These are phyloP conservation scores for Danaus plexippus DNA, from an alignment of 1,140 invertebrate genomes.

Conservation along the genomic window DNA sequence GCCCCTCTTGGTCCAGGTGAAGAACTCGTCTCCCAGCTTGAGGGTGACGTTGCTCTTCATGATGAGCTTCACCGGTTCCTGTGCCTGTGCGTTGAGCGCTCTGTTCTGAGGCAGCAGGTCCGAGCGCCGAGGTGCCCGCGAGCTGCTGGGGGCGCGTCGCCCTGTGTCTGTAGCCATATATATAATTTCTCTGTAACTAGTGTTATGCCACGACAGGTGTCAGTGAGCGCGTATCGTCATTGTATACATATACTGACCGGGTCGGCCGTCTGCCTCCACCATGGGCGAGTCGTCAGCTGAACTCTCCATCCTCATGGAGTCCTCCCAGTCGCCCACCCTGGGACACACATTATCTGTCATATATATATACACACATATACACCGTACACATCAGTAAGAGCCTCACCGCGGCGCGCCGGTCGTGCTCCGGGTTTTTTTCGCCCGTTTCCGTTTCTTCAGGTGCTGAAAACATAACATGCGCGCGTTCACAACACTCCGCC, in stretches of 20 bases:
- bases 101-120: neutral
- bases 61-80: conserved; percentile 37
- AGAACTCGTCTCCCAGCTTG: conserved; percentile 52
- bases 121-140: conserved; percentile 1
- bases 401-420: neutral
- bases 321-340: neutral
- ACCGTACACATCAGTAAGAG: too few species aligned
- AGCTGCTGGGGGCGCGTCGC: neutral
- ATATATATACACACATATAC: neutral
- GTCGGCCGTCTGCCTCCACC: conserved; percentile 8
- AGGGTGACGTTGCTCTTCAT: conserved; percentile 56
- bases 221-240: neutral
- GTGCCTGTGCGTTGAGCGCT: neutral
- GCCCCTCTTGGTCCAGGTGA: conserved; percentile 26
- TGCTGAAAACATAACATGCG: too few species aligned
- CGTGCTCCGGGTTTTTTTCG: neutral
- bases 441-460: too few species aligned
- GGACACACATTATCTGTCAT: neutral
- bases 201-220: neutral
- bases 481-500: too few species aligned
- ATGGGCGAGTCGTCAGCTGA: conserved; percentile 14
- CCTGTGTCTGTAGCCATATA: neutral
- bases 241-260: neutral
- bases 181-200: neutral
- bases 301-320: conserved; percentile 1